Conservation (phyloP, 2,797 vertebrate species). For the Sebastes umbrosus region DNA sequence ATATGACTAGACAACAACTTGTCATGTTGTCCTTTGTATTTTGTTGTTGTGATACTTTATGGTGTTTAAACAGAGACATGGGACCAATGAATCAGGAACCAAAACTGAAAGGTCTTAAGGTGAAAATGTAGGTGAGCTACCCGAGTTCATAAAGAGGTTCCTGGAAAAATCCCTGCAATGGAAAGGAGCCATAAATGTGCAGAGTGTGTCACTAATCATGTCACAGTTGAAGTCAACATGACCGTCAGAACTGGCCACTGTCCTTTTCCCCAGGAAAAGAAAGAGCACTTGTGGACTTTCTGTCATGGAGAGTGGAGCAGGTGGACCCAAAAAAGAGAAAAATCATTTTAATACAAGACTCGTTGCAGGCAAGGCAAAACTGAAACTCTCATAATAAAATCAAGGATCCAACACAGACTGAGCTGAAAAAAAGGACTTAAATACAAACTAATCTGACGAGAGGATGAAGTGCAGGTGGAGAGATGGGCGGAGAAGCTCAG, state of each 20-base stretch:
- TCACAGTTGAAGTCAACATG: no score
- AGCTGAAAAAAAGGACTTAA: no score
- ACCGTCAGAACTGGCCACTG: not conserved
- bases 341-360: no score
- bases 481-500: no score
- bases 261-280: not conserved
- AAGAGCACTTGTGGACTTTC: not conserved
- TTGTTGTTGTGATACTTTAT: not conserved
- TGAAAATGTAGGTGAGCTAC: not conserved
- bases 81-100: not conserved
- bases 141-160: not conserved
- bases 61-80: not conserved
- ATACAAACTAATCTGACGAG: no score
- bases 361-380: no score
- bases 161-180: not conserved
- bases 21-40: not conserved
- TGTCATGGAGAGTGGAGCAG: not conserved
- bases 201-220: no score
- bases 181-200: no score
- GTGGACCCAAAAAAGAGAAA: no score
- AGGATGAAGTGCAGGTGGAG: no score
- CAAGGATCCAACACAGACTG: no score
- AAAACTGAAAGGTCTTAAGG: not conserved
- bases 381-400: accelerated
- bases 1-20: not conserved